Conservation (phyloP, 2,797 vertebrate species). For the Acanthurus leucopareius region DNA sequence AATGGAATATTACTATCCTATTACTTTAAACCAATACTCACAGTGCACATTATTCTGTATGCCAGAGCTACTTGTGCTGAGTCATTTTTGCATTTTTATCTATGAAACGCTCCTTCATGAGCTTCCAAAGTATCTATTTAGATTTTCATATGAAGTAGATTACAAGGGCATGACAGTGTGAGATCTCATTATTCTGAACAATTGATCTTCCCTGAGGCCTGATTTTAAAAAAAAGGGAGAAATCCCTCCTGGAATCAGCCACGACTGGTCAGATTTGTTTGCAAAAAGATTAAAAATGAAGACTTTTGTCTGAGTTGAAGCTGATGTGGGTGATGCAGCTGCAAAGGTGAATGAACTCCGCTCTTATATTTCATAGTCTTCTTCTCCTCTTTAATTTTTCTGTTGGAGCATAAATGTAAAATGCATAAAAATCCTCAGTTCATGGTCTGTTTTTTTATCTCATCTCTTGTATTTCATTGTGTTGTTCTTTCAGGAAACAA, state of each 20-base stretch:
- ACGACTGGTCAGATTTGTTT: slow-evolving; percentile 42
- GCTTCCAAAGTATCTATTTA: slow-evolving; percentile 13
- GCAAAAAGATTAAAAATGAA: slow-evolving; percentile 50
- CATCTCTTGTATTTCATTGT: neutral
- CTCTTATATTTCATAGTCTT: slow-evolving; percentile 46
- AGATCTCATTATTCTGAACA: slow-evolving; percentile 61
- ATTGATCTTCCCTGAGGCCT: slow-evolving; percentile 47
- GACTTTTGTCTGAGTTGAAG: slow-evolving; percentile 43
- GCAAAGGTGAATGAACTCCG: slow-evolving; percentile 25
- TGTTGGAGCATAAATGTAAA: slow-evolving; percentile 14
- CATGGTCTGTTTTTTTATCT: slow-evolving; percentile 6
- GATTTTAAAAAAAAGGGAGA: slow-evolving; percentile 40
- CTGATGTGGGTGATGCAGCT: slow-evolving; percentile 36
- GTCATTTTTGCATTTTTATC: slow-evolving; percentile 28
- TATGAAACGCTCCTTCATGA: slow-evolving; percentile 11
- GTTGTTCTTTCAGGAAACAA: neutral
- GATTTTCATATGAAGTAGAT: slow-evolving; percentile 6
- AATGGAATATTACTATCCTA: neutral
- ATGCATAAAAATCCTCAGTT: slow-evolving; percentile 14
- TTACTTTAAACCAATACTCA: neutral
- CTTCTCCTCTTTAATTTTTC: slow-evolving; percentile 13
- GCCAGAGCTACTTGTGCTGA: slow-evolving; percentile 5
- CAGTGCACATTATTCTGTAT: slow-evolving; percentile 2
- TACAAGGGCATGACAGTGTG: slow-evolving; percentile 35
- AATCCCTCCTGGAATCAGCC: slow-evolving; percentile 25